Conservation (phyloP, 2,113 vertebrate species). For the Eidolon helvum region DNA sequence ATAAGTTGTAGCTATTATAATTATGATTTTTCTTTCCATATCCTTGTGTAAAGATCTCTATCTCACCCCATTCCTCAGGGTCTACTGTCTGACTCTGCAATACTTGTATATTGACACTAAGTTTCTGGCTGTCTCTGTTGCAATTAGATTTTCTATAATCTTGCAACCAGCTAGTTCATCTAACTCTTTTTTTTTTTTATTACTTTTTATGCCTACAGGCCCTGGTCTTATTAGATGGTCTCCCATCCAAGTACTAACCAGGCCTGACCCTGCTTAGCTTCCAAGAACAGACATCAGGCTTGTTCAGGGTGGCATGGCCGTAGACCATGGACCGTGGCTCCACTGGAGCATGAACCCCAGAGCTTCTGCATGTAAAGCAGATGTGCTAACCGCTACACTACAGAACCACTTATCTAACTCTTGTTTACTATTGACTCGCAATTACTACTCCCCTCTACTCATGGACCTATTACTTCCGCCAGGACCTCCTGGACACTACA, state of each 20-base stretch:
- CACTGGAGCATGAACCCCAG: no score
- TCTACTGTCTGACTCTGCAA: not conserved
- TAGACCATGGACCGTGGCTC: no score
- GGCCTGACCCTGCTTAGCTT: no score
- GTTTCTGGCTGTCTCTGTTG: not conserved
- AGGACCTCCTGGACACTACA: not conserved
- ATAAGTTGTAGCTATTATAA: not conserved
- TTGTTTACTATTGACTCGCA: not conserved
- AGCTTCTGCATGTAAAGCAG: no score
- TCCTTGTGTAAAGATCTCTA: no score
- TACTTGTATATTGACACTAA: not conserved
- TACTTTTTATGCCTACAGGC: no score
- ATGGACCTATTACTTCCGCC: not conserved
- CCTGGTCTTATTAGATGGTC: no score
- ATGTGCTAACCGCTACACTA: no score
- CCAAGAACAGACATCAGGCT: no score
- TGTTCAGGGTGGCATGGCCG: no score
- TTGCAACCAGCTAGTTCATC: not conserved
- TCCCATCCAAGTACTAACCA: no score
- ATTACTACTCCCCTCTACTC: not conserved
- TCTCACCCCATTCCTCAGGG: not conserved
- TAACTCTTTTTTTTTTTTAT: no score
- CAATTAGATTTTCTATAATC: not conserved
- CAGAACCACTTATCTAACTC: not conserved
- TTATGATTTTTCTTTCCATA: not conserved